phyloP scores from a whole-genome alignment of 2,113 vertebrate species.

The Calyptommatus sinebrachiatus region DNA sequence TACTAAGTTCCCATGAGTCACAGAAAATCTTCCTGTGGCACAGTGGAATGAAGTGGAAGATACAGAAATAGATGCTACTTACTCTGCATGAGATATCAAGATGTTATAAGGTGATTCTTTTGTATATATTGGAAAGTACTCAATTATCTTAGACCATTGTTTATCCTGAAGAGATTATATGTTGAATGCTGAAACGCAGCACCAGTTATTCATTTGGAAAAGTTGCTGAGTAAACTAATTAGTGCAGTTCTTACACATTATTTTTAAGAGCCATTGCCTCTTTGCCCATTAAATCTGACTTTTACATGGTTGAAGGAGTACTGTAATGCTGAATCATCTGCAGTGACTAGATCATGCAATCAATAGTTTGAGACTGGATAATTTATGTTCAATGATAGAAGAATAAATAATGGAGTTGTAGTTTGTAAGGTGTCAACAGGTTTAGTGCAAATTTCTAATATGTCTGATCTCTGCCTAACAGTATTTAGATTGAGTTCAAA shows the following conservation, averaged over 20 bases:
- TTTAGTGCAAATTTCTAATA: neutral
- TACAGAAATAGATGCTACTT: neutral
- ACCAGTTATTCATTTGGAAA: neutral
- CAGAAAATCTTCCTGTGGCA: constrained; percentile 9
- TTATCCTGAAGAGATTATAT: neutral
- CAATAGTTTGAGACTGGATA: neutral
- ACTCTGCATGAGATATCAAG: neutral
- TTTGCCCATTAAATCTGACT: neutral
- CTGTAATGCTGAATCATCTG: neutral
- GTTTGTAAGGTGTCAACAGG: neutral
- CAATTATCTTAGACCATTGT: neutral
- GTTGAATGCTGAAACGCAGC: neutral
- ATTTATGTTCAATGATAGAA: neutral
- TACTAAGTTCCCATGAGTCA: constrained; percentile 23
- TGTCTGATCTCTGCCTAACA: neutral
- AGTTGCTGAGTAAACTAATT: neutral
- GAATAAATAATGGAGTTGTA: neutral
- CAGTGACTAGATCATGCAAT: neutral
- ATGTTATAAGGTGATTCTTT: neutral
- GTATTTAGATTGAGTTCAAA: neutral
- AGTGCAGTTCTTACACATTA: neutral
- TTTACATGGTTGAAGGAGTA: neutral
- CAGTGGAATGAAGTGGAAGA: neutral
- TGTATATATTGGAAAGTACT: neutral
- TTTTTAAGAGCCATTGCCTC: neutral